Conservation (phyloP, 1,140 invertebrate genomes). For the Drosophila pandora region DNA sequence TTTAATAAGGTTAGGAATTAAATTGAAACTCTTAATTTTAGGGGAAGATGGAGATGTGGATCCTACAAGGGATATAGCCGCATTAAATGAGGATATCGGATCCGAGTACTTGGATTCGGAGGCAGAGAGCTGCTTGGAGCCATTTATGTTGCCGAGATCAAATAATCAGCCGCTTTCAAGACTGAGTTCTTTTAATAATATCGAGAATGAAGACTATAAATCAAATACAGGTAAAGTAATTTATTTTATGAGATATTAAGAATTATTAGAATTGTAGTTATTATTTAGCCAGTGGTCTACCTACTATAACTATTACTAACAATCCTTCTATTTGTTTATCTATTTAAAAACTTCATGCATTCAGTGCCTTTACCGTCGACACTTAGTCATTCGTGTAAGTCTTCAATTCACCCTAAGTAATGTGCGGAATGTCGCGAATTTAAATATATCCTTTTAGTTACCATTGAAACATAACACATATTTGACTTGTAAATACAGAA, state of each 20-base stretch:
- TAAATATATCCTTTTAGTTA: background rate
- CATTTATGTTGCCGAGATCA: constrained; percentile 84
- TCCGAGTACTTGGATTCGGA: constrained; percentile 90
- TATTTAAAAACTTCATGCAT: constrained; percentile 50
- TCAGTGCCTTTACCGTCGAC: constrained; percentile 85
- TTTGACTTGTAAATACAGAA: background rate
- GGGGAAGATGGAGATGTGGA: constrained; percentile 84
- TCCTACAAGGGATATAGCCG: constrained; percentile 87
- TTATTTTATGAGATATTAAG: background rate
- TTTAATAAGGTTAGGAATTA: background rate
- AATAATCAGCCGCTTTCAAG: constrained; percentile 85
- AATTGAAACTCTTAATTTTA: background rate
- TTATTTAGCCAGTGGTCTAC: background rate
- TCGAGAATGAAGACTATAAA: constrained; percentile 87
- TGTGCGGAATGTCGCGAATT: background rate
- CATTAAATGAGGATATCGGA: constrained; percentile 89
- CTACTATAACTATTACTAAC: constrained; percentile 1
- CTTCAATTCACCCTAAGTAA: constrained; percentile 16
- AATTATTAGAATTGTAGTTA: background rate
- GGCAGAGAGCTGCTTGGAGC: constrained; percentile 87
- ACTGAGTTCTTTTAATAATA: constrained; percentile 87
- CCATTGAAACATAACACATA: constrained; percentile 1
- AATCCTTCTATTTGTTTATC: constrained; percentile 17
- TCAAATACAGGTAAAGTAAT: constrained; percentile 84
- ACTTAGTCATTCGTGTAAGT: constrained; percentile 81